Conservation (phyloP, 2,888 invertebrate species). For the Myathropa florea region DNA sequence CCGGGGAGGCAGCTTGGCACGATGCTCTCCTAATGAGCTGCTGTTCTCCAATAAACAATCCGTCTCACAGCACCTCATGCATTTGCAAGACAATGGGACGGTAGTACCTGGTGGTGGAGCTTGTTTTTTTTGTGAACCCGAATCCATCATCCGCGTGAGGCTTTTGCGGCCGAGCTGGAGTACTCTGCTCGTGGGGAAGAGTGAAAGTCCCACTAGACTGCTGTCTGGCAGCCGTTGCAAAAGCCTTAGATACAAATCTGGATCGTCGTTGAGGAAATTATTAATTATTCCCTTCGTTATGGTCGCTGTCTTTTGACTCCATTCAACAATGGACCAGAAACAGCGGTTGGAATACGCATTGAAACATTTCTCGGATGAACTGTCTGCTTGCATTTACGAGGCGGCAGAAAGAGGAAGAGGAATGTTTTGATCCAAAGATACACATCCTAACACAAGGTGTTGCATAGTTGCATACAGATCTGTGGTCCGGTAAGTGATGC, state of each 20-base stretch:
- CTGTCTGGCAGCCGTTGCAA: conserved; percentile 12
- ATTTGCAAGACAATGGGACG: conserved; percentile 18
- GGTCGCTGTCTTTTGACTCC: neutral
- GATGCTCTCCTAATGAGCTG: conserved; percentile 38
- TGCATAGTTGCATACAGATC: conserved; percentile 1
- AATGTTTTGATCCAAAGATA: conserved; percentile 10
- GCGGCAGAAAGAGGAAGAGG: conserved; percentile 1
- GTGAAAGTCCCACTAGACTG: conserved; percentile 51
- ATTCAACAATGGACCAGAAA: conserved; percentile 55
- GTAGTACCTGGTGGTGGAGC: neutral
- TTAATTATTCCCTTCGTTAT: conserved; percentile 63
- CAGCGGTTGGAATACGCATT: conserved; percentile 37
- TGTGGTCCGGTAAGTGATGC: neutral
- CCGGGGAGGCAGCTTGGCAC: neutral
- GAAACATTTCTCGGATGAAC: conserved; percentile 51
- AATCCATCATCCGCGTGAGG: conserved; percentile 43
- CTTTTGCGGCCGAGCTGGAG: neutral
- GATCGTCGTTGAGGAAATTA: conserved; percentile 55
- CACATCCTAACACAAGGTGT: neutral
- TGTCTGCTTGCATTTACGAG: conserved; percentile 31
- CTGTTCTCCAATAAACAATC: conserved; percentile 33
- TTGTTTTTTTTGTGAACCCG: conserved; percentile 8
- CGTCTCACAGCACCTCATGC: neutral
- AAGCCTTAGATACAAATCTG: conserved; percentile 50
- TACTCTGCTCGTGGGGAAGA: conserved; percentile 9